Evolutionary conservation across 2,113 vertebrate genomes (phyloP).

Genomic region (Brienomyrus brachyistius): DNA sequence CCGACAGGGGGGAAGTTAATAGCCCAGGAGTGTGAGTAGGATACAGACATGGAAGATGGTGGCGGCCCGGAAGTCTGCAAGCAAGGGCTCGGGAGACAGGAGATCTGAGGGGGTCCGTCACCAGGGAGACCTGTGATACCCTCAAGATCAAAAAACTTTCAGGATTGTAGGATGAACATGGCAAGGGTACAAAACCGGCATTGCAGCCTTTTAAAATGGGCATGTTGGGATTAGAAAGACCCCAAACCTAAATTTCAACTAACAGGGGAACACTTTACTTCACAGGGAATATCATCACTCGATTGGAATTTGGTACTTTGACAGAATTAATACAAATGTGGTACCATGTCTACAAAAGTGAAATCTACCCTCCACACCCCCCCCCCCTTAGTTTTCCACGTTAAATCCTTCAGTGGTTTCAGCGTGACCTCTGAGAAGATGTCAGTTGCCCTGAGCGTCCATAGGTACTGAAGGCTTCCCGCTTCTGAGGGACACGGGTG

Average conservation of each 20-base stretch:
- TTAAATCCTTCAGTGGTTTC: neutral
- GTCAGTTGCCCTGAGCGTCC: neutral
- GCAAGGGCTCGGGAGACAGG: neutral
- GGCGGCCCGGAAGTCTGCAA: neutral
- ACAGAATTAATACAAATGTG: conserved; percentile 18
- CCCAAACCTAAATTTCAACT: conserved; percentile 28
- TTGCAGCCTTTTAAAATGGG: conserved; percentile 9
- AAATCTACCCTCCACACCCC: neutral
- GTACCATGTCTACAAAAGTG: neutral
- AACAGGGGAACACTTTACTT: conserved; percentile 32
- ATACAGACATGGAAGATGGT: neutral
- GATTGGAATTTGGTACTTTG: conserved; percentile 31
- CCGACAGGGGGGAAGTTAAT: neutral
- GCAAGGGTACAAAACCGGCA: neutral
- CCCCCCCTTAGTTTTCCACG: neutral
- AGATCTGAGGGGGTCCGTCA: neutral
- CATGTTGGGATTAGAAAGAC: conserved; percentile 32
- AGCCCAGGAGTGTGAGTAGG: neutral
- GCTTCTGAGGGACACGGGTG: neutral
- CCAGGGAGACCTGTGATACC: neutral
- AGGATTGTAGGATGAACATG: neutral
- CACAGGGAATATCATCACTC: conserved; percentile 29
- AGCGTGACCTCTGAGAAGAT: neutral
- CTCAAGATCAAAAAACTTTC: neutral
- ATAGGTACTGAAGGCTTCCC: neutral